Base-by-base conservation (phyloP, 2,888 invertebrate species). In the Mesoligia furuncula region DNA sequence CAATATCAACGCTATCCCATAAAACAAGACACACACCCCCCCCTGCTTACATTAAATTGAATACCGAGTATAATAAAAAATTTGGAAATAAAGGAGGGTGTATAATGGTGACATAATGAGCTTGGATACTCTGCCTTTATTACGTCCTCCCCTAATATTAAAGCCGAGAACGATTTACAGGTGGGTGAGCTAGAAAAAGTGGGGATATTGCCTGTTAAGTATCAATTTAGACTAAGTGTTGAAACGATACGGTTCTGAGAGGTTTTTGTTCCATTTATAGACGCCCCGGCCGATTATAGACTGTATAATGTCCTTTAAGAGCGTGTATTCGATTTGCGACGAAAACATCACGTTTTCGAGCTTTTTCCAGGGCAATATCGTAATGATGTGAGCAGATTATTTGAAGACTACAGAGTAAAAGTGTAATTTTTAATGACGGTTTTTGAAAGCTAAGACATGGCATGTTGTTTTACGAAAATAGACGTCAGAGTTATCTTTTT, bases 31-130 rank as follows among this genome's bases (percentile, higher is more conserved):
- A 71, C 84, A 62, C 79, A 79, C 75, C 78, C 51, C 79, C 80
- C 75, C 78, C 51, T 76, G 73, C 75, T 86, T 78, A 77, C 48
- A 81, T 78, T 77, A 92, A 93, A 94, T 93, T 91, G 93, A 93
- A 94, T 93, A 93, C 93, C 89, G 90, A 84, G 89, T 86, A 90
- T 92, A 92, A 93, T 93, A 93, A 92, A 93, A 93, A 93, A 92
- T 91, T 90, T 80, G 72, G 64, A 79, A 81, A 87, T 89, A 90
- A 88, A 87, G 77, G 87, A 87, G 86, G 85, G 75, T 75, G 89
- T 80, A 86, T 90, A 91, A 91, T 90, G 89, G 87, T 87, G 81
- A 85, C 87, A 85, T 90, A 90, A 91, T 88, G 89, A 87, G 86
- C 80, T 80, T 87, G 90, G 89, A 90, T 88, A 89, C 83, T 85